These are phyloP conservation scores for Bombyx mori DNA, from an alignment of 1,140 invertebrate species.

Conservation along the genomic window ASM3026992v2 NC_085133.1:9320501-9321000, in stretches of 20 bases:
- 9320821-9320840: conserved; percentile 64
- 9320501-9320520: too few relatives aligned
- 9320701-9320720: conserved; percentile 78
- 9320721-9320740: conserved; percentile 77
- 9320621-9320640: too few relatives aligned
- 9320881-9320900: conserved; percentile 71
- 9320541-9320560: too few relatives aligned
- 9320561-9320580: too few relatives aligned
- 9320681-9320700: conserved; percentile 82
- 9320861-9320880: conserved; percentile 30
- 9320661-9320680: conserved; percentile 3
- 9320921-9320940: conserved; percentile 47
- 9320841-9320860: conserved; percentile 17
- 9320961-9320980: too few relatives aligned
- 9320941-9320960: conserved; percentile 15
- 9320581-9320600: too few relatives aligned
- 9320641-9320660: too few relatives aligned
- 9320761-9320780: conserved; percentile 89
- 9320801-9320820: conserved; percentile 72
- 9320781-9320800: conserved; percentile 75
- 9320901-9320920: conserved; percentile 67
- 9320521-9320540: too few relatives aligned
- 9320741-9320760: conserved; percentile 84
- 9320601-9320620: too few relatives aligned
- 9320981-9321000: too few relatives aligned